phyloP scores from a whole-genome alignment of 2,797 vertebrate species.

The Aeoliscus strigatus region DNA sequence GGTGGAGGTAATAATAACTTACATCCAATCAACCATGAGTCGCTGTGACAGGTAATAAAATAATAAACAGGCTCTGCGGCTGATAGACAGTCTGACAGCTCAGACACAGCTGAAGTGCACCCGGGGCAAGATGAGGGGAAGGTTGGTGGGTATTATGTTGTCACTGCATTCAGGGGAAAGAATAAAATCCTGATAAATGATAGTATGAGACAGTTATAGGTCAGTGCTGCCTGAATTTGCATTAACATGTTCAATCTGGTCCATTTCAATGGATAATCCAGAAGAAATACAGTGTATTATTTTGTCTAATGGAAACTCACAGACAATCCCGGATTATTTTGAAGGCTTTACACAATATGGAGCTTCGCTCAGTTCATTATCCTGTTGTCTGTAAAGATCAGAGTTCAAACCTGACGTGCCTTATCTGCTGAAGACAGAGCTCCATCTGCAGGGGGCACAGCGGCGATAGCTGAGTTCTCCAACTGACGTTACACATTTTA shows the following conservation, averaged over 20 bases:
- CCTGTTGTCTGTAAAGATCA: constrained; percentile 9
- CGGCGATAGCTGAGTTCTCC: constrained; percentile 5
- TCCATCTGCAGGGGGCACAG: constrained; percentile 1
- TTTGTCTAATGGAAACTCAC: too few species aligned
- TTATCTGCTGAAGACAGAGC: constrained; percentile 2
- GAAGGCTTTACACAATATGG: too few species aligned
- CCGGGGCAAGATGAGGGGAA: constrained; percentile 7
- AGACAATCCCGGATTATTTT: too few species aligned
- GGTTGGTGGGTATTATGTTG: constrained; percentile 12
- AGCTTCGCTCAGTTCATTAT: constrained; percentile 8
- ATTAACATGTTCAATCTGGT: too few species aligned
- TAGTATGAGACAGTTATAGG: too few species aligned
- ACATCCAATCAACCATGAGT: not conserved
- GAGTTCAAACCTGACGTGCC: constrained; percentile 9
- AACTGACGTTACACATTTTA: too few species aligned
- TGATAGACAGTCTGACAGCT: constrained; percentile 24
- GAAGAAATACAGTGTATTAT: too few species aligned
- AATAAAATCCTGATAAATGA: constrained; percentile 1
- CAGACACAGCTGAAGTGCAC: constrained; percentile 12
- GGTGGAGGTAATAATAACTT: too few species aligned
- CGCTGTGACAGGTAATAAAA: constrained; percentile 6
- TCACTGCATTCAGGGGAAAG: not conserved
- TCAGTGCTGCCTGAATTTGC: constrained; percentile 3
- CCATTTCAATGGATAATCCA: too few species aligned
- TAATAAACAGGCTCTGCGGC: constrained; percentile 15